Conservation (phyloP, 2,113 vertebrate genomes). For the Bubo blakistoni region DNA sequence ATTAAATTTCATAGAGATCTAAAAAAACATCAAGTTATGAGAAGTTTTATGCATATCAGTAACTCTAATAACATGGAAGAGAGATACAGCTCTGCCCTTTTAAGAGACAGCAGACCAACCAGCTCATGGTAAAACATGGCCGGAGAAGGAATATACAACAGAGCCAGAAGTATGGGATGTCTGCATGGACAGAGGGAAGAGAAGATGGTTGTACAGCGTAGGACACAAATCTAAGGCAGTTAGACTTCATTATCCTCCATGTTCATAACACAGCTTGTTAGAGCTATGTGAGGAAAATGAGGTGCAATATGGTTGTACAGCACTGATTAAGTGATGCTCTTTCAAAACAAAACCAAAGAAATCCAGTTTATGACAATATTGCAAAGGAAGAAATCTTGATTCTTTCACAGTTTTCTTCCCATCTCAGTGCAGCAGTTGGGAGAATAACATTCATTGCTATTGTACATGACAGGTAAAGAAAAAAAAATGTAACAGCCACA, state of each 20-base stretch:
- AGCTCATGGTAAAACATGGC: neutral
- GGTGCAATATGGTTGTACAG: neutral
- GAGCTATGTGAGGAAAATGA: neutral
- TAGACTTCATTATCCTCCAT: neutral
- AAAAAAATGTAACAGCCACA: slow-evolving; percentile 27
- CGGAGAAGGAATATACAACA: neutral
- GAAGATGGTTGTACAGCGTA: fast-evolving
- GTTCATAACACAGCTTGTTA: neutral
- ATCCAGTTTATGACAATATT: neutral
- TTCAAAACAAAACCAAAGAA: neutral
- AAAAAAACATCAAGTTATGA: neutral
- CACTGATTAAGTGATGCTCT: neutral
- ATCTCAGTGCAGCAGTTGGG: neutral
- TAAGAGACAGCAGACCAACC: neutral
- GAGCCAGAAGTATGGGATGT: fast-evolving
- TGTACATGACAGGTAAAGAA: slow-evolving; percentile 39
- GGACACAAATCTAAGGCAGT: neutral
- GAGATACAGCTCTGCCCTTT: neutral
- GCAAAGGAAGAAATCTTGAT: neutral
- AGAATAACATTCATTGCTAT: neutral
- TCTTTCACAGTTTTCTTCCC: neutral
- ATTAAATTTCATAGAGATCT: neutral
- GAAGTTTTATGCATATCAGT: neutral
- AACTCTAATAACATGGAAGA: fast-evolving
- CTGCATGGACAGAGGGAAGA: neutral